Percentiles rank a stretch among this genome's conserved stretches.
phyloP scores from a whole-genome alignment of 2,888 invertebrate genomes.

The Acanthococcus lagerstroemiae region DNA sequence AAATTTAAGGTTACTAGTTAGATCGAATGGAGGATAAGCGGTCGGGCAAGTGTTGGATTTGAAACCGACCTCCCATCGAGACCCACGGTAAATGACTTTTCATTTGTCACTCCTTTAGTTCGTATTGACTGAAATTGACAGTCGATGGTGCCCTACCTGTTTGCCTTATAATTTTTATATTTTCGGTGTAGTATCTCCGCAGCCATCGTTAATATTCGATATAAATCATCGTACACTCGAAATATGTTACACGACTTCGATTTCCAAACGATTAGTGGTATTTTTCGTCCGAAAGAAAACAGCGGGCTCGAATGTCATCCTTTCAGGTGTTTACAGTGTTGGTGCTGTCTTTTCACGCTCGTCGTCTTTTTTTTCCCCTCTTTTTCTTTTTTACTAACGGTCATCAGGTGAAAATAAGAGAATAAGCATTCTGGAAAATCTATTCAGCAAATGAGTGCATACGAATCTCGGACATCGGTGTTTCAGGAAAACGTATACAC shows the following conservation, averaged over 20 bases:
- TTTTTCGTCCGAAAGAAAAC: neutral
- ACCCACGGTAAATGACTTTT: slow-evolving; percentile 25
- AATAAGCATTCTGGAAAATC: slow-evolving; percentile 23
- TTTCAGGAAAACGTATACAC: slow-evolving; percentile 17
- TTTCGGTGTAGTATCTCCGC: neutral
- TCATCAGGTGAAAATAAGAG: too few relatives aligned
- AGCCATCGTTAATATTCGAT: slow-evolving; percentile 20
- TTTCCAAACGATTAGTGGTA: neutral
- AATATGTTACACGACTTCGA: neutral
- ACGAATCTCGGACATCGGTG: neutral
- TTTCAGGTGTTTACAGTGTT: neutral
- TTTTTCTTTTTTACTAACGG: neutral
- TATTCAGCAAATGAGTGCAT: slow-evolving; percentile 1
- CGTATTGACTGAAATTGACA: slow-evolving; percentile 29
- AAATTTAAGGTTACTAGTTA: slow-evolving; percentile 11
- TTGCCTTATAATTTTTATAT: neutral
- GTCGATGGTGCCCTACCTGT: slow-evolving; percentile 27
- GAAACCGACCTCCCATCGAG: slow-evolving; percentile 25
- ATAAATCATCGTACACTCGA: slow-evolving; percentile 13
- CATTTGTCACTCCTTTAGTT: slow-evolving; percentile 26
- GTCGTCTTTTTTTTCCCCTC: neutral
- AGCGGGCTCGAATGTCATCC: neutral
- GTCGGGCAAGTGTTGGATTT: slow-evolving; percentile 15
- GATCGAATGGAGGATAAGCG: slow-evolving; percentile 10
- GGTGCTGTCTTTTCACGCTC: neutral